Evolutionary conservation across 1,140 invertebrate species (phyloP).

Genomic region (Tetramorium simillimum): DNA sequence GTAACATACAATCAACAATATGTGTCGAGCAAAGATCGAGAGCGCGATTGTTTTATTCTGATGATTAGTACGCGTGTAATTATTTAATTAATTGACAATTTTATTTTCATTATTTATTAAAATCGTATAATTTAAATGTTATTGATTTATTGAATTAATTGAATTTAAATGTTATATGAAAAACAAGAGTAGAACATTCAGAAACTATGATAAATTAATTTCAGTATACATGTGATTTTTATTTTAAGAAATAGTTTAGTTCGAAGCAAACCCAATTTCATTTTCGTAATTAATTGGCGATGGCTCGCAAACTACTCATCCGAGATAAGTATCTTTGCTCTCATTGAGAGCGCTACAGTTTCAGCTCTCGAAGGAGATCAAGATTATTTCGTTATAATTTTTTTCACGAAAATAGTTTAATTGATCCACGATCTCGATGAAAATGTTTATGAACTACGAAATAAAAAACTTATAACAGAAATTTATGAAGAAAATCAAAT

Average conservation of each 20-base stretch:
- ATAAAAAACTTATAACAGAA: too few relatives aligned
- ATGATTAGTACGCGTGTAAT: not conserved
- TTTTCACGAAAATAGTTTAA: not conserved
- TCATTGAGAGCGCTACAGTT: not conserved
- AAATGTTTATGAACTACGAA: too few relatives aligned
- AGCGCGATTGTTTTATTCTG: not conserved
- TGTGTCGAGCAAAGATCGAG: not conserved
- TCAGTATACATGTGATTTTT: not conserved
- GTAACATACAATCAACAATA: not conserved
- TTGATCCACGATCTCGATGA: too few relatives aligned
- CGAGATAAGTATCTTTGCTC: not conserved
- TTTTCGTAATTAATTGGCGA: not conserved
- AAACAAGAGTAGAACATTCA: not conserved
- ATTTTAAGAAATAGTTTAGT: not conserved
- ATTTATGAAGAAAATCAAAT: too few relatives aligned
- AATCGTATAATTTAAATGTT: not conserved
- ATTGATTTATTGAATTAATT: not conserved
- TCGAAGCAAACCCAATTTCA: not conserved
- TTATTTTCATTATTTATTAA: not conserved
- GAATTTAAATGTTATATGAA: not conserved
- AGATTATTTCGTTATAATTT: not conserved
- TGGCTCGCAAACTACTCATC: not conserved
- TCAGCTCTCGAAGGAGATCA: not conserved
- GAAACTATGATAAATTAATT: not conserved
- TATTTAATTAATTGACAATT: not conserved